Conservation (phyloP, 2,888 invertebrate species). For the Noctua janthe region DNA sequence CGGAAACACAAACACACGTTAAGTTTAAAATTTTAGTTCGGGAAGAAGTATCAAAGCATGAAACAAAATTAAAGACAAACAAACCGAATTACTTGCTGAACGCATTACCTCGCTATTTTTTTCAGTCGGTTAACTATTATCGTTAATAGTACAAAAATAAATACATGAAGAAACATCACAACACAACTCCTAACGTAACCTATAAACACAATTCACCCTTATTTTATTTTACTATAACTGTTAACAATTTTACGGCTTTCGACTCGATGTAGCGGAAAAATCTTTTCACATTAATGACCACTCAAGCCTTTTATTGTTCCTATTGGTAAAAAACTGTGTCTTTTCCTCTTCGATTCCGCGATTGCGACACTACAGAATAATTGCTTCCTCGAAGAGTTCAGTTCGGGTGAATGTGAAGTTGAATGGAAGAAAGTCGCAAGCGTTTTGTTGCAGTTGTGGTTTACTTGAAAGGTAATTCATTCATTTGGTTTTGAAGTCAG, state of each 20-base stretch:
- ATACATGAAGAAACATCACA: not conserved
- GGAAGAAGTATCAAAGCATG: not conserved
- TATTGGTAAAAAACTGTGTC: conserved; percentile 50
- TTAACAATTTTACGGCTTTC: conserved; percentile 30
- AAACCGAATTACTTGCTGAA: not conserved
- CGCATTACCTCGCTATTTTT: not conserved
- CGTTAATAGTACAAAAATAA: not conserved
- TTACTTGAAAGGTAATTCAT: not conserved
- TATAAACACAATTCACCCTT: conserved; percentile 9
- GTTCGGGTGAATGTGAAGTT: conserved; percentile 24
- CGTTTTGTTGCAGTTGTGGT: conserved; percentile 11
- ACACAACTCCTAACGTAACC: not conserved
- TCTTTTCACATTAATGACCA: conserved; percentile 56
- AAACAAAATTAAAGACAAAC: not conserved
- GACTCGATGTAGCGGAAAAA: conserved; percentile 43
- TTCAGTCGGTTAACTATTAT: not conserved
- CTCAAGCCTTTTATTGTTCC: conserved; percentile 62
- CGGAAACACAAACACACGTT: no score
- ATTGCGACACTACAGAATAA: conserved; percentile 66
- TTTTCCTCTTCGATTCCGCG: conserved; percentile 50
- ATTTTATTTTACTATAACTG: conserved; percentile 3
- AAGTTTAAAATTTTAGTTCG: not conserved
- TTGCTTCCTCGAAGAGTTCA: conserved; percentile 50
- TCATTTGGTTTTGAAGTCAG: not conserved
- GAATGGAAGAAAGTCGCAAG: conserved; percentile 27